Base-by-base conservation (phyloP, 1,140 invertebrate genomes). In the Galendromus occidentalis region DNA sequence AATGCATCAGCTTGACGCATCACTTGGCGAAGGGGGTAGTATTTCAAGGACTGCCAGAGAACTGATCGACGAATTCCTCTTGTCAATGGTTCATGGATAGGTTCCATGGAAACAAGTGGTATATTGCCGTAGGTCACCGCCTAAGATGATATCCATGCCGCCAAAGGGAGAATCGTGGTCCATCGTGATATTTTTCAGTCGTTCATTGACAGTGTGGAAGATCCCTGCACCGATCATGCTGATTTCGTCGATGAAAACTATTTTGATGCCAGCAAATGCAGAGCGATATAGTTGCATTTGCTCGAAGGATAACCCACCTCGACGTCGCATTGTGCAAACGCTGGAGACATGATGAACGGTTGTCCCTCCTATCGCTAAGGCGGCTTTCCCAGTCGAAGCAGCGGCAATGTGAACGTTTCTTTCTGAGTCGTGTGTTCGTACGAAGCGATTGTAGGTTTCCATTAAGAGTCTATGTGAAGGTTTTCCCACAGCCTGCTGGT, bases 231-330 rank as follows among this genome's bases (percentile, higher is more conserved):
- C 44, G 5, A 66, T 44, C 65, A 69, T 68, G 30, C 71, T 76
- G 68, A 77, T 75, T 74, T 76, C 75, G 66, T 76, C 75, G 18
- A 75, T 73, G 65, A 76, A 74, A 7, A 77, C 67, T 69, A 74
- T 76, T 30, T 76, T 68, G 63, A 73, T 68, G 42, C 75, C 41
- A 70, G 70, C 68, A 74, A 74, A 77, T 67, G 71, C 66, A 66
- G 69, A 65, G 18, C 72, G 66, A 72, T 75, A 72, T 65, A 69
- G 65, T 71, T 68, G 69, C 42, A 75, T 67, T 65, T 71, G 73
- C 33, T 6, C 9, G 33, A 39, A 39, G 4, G 33, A 39, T 66
- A 75, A 71, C 64, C 73, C 73, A 51, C 70, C 74, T 22, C 73
- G 69, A 14, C 42, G 45, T 65, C 69, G 70, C 69, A 75, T 70